Base-by-base conservation (phyloP, 2,888 invertebrate species). In the Petrolisthes cinctipes region DNA sequence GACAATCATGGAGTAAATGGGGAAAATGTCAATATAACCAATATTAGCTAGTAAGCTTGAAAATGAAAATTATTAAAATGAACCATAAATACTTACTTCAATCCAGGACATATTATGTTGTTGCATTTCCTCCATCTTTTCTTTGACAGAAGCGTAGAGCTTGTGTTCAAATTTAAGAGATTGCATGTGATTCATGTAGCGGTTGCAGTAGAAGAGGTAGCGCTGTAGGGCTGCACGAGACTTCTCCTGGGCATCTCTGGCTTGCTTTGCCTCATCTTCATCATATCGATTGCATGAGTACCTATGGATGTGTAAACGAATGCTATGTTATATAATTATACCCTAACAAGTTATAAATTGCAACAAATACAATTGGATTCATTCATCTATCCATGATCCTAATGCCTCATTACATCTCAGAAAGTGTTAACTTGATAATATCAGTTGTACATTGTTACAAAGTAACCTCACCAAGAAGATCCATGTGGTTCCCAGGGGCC, bases 81-180 rank as follows among this genome's bases (percentile, higher is more conserved):
- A 17, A 76, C 23, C 9, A 9, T 37, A 37, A 83, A 17, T 17
- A n/a, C 91, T 76, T 91, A 96, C 96, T 95, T 99, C 99, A 92
- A 99, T 99, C 99, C 99, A 99, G 91, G 98, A 98, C 98, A 99
- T 99, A 93, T 98, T 98, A 93, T 98, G 98, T 93, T 98, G 98
- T 93, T 99, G 99, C 99, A 99, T 99, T 94, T 98, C 98, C 93
- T 99, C 98, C 99, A 99, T 99, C 94, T 99, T 99, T 93, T 96
- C 96, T 93, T 98, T 97, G 89, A 99, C 97, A 89, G 97, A 97
- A 7, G 97, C 97, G 94, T 99, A 98, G 88, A 99, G 94, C 95
- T 99, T 99, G 93, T 96, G 96, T 94, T 99, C 99, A 94, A 99
- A 98, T 93, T 98, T 98, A 92, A 99, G 95, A 91, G 98, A 98